Percentiles rank a stretch among this genome's conserved stretches.
Evolutionary conservation across 2,888 invertebrate species (phyloP).

Genomic region (Volucella inanis): DNA sequence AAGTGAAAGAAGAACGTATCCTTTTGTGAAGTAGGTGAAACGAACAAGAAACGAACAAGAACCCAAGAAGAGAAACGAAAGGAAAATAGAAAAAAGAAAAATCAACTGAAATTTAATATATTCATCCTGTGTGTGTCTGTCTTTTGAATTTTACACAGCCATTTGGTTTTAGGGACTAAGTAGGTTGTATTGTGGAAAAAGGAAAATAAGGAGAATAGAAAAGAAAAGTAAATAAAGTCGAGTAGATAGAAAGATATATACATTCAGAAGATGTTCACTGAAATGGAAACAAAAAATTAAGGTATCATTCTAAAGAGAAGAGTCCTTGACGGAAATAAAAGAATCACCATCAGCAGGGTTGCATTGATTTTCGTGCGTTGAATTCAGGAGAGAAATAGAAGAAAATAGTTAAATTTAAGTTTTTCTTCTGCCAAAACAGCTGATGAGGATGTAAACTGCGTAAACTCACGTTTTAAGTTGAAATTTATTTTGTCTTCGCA

Average conservation of each 20-base stretch:
- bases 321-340: constrained; percentile 37
- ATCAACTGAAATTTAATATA: constrained; percentile 71
- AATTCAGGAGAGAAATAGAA: background rate
- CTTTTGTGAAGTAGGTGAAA: constrained; percentile 68
- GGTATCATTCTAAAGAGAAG: constrained; percentile 47
- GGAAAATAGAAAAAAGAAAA: constrained; percentile 18
- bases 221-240: constrained; percentile 67
- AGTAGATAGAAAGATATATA: constrained; percentile 60
- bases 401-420: too few species aligned
- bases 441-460: too few species aligned
- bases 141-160: constrained; percentile 71
- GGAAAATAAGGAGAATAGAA: constrained; percentile 31
- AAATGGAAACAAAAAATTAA: constrained; percentile 68
- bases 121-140: constrained; percentile 67
- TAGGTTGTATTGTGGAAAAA: constrained; percentile 13
- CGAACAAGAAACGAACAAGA: background rate
- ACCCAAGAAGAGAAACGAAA: background rate
- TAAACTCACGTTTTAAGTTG: too few species aligned
- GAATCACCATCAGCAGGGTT: constrained; percentile 2
- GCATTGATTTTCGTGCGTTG: constrained; percentile 41
- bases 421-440: too few species aligned
- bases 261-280: constrained; percentile 45
- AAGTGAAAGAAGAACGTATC: constrained; percentile 53
- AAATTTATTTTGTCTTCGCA: too few species aligned
- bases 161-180: constrained; percentile 66